Conservation (phyloP, 2,797 vertebrate genomes). For the Oreochromis grahami region DNA sequence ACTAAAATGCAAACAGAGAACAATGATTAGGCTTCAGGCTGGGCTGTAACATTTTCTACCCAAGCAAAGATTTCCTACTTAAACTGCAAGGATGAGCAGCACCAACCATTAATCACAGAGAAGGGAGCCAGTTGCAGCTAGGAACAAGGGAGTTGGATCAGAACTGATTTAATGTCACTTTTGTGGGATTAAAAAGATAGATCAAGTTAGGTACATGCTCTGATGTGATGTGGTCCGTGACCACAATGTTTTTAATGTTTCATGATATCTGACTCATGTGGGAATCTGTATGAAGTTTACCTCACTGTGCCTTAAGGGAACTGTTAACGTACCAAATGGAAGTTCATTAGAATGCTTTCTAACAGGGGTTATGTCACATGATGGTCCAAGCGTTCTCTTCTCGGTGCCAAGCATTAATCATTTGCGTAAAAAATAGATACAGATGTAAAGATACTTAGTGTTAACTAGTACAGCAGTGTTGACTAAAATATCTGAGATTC, state of each 20-base stretch:
- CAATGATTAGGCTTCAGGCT: conserved; percentile 50
- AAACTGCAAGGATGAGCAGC: conserved; percentile 13
- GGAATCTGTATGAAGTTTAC: background rate
- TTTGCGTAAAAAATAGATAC: background rate
- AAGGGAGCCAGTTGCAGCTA: background rate
- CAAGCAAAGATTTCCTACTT: conserved; percentile 13
- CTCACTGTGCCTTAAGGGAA: background rate
- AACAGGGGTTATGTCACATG: background rate
- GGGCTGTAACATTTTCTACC: conserved; percentile 22
- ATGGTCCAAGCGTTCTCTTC: background rate
- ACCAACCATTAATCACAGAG: conserved; percentile 32
- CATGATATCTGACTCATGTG: background rate
- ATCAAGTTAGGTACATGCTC: background rate
- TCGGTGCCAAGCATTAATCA: background rate
- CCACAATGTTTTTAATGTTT: background rate
- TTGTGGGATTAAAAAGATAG: background rate
- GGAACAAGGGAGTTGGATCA: background rate
- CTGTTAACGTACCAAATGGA: background rate
- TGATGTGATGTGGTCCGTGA: background rate
- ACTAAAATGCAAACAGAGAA: conserved; percentile 56
- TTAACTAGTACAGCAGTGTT: background rate
- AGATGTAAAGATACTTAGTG: background rate
- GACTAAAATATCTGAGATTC: background rate
- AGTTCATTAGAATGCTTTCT: background rate
- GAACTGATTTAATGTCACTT: conserved; percentile 2